Conservation (phyloP, 2,797 vertebrate species). For the Poecilia picta region DNA sequence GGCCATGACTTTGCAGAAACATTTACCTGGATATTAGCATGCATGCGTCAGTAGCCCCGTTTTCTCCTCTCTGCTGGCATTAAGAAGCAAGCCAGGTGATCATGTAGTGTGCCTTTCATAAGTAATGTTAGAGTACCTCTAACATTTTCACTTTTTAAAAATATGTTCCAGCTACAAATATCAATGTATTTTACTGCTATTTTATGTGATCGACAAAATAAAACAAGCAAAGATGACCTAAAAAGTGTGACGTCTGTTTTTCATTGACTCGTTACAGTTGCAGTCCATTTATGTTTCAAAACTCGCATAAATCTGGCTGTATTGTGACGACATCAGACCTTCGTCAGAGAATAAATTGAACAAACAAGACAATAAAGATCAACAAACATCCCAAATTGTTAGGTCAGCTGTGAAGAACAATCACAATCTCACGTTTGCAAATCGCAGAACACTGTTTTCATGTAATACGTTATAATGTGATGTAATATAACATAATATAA, state of each 20-base stretch:
- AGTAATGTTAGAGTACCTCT: too few species aligned
- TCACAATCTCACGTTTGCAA: background rate
- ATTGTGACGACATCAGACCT: background rate
- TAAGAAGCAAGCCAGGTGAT: constrained; percentile 29
- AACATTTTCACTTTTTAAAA: background rate
- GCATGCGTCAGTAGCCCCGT: constrained; percentile 31
- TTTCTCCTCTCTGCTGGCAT: constrained; percentile 20
- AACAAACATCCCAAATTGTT: background rate
- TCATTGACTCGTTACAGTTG: background rate
- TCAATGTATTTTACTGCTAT: background rate
- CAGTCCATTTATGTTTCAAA: background rate
- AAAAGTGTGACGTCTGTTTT: background rate
- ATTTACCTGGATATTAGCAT: constrained; percentile 60
- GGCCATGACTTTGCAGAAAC: constrained; percentile 50
- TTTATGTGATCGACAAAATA: background rate
- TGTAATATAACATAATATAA: too few species aligned
- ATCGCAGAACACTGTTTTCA: background rate
- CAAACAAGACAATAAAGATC: background rate
- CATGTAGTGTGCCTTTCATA: background rate
- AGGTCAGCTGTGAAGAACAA: too few species aligned
- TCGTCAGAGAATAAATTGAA: background rate
- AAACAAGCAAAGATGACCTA: background rate
- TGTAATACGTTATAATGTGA: too few species aligned
- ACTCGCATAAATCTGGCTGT: background rate
- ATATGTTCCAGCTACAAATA: background rate